These are phyloP conservation scores for Acyrthosiphon pisum DNA, from an alignment of 1,140 invertebrate species.

Conservation along the genomic window DNA sequence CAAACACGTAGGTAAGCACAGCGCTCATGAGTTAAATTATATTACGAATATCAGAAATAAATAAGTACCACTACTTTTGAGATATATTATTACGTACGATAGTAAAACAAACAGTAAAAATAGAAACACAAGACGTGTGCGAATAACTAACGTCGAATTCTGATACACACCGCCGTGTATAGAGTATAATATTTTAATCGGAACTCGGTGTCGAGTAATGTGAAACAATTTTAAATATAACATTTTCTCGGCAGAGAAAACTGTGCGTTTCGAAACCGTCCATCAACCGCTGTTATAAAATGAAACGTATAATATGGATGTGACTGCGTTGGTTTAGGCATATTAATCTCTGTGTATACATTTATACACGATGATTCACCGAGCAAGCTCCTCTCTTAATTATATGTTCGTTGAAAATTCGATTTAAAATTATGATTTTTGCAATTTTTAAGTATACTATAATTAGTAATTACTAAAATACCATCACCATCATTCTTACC, in stretches of 20 bases:
- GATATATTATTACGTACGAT: neutral
- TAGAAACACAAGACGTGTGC: neutral
- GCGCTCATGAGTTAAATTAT: neutral
- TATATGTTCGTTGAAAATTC: neutral
- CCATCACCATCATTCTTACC: no score
- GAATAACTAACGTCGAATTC: neutral
- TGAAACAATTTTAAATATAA: neutral
- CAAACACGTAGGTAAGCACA: neutral
- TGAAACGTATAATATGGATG: neutral
- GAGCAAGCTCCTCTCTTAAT: neutral
- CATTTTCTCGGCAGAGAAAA: neutral
- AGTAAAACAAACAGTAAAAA: slow-evolving; percentile 14
- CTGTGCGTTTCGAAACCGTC: neutral
- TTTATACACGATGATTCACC: neutral
- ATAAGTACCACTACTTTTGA: neutral
- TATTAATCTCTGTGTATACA: neutral
- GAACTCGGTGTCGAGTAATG: neutral
- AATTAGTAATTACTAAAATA: no score
- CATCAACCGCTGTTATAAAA: neutral
- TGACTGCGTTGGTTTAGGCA: neutral
- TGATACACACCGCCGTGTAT: neutral
- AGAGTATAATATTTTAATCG: neutral
- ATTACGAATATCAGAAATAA: neutral
- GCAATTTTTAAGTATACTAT: no score
- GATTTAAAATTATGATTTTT: neutral